Percentiles rank a stretch among this genome's conserved stretches.
Evolutionary conservation across 2,888 invertebrate species (phyloP).

Genomic region (Cyclophora punctaria): DNA sequence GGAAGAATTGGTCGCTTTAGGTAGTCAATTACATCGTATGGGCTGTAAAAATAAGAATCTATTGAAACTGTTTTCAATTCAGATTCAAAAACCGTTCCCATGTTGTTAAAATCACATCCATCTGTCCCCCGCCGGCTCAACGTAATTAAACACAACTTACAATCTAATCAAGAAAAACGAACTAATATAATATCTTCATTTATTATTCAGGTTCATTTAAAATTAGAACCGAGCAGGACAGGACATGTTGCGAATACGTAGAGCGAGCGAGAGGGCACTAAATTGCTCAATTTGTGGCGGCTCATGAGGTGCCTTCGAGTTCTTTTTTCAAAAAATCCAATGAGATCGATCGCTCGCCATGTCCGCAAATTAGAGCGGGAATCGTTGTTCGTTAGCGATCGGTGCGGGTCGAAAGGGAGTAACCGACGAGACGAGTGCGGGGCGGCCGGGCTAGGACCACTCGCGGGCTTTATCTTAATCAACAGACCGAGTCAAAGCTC

Average conservation of each 20-base stretch:
- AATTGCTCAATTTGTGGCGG: conserved; percentile 73
- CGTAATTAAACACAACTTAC: no score
- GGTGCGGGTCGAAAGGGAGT: conserved; percentile 23
- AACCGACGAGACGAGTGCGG: conserved; percentile 23
- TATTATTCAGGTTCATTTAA: conserved; percentile 34
- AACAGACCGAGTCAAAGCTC: conserved; percentile 53
- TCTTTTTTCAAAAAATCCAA: conserved; percentile 69
- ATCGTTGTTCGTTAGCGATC: conserved; percentile 65
- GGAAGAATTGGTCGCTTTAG: no score
- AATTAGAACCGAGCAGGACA: conserved; percentile 40
- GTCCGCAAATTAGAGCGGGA: conserved; percentile 73
- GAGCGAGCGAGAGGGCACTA: conserved; percentile 51
- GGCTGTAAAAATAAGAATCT: no score
- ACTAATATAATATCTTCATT: background rate
- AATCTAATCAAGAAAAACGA: conserved; percentile 1
- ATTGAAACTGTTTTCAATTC: no score
- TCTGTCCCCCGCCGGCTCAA: no score
- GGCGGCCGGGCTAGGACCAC: conserved; percentile 7
- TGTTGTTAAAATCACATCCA: no score
- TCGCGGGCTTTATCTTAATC: conserved; percentile 43
- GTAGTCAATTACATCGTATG: no score
- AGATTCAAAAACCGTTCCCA: no score
- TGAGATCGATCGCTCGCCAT: conserved; percentile 72
- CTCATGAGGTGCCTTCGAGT: conserved; percentile 54
- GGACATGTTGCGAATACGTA: conserved; percentile 8